A percentile compares a stretch with the other conserved stretches of the same genome.
Evolutionary conservation across 2,888 invertebrate species (phyloP).

Genomic region (Cremastinae sp.): DNA sequence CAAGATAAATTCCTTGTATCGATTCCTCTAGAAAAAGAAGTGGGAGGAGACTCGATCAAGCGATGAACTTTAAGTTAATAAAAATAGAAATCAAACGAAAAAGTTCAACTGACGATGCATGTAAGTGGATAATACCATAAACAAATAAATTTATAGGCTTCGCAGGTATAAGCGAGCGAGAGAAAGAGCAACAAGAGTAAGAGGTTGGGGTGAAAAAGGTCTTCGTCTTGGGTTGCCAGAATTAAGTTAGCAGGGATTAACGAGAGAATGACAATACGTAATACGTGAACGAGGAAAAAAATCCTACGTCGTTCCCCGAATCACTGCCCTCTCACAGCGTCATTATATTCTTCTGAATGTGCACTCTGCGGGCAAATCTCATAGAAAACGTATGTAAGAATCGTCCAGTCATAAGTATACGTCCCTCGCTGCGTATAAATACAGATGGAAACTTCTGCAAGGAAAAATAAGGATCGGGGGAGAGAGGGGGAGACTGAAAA

Average conservation of each 20-base stretch:
- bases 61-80: no score
- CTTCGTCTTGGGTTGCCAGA: slow-evolving; percentile 16
- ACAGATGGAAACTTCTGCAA: slow-evolving; percentile 13
- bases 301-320: slow-evolving; percentile 47
- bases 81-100: no score
- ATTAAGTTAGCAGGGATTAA: slow-evolving; percentile 53
- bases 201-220: neutral
- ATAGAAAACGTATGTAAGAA: slow-evolving; percentile 59
- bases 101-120: no score
- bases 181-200: slow-evolving; percentile 1
- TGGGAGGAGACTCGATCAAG: no score
- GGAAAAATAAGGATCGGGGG: slow-evolving; percentile 11
- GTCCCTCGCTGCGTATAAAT: slow-evolving; percentile 6
- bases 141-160: no score
- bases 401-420: slow-evolving; percentile 21
- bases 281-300: slow-evolving; percentile 38
- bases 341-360: slow-evolving; percentile 34
- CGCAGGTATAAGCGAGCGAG: slow-evolving; percentile 3
- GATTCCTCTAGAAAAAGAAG: no score
- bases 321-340: slow-evolving; percentile 46
- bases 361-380: slow-evolving; percentile 49
- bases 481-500: slow-evolving; percentile 36
- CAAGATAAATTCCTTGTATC: no score
- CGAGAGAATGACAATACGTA: slow-evolving; percentile 26
- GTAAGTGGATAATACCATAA: no score